Evolutionary conservation across 2,113 vertebrate genomes (phyloP), one percentile per base, ranked within the genome.

Genomic region (Syngnathoides biaculeatus): DNA sequence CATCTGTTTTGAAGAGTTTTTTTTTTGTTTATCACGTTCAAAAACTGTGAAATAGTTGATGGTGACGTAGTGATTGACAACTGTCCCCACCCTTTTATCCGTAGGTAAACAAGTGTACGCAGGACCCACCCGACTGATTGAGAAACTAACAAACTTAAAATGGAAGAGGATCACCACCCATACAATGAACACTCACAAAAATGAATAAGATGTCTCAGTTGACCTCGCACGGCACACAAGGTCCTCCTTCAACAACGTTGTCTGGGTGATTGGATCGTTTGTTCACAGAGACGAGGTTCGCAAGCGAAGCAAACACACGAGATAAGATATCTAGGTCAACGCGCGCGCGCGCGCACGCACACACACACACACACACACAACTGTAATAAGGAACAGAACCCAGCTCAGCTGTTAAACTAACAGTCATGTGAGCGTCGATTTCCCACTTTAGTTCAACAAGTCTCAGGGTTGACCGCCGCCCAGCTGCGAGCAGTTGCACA

Each of bases 71-170:
- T 38, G 59, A 26, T 64, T 55, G 80, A 85, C 83, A 79, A 84
- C 89, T 84, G 72, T 86, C 84, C 78, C 68, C 84, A 80, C 88
- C 87, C 79, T 65, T 45, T 15, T 79, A 83, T 74, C 61, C 63
- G 68, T 57, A 75, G 65, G 65, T 71, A 86, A 86, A 83, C 87
- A 88, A 77, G 85, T 83, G 71, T 48, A 66, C 57, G 83, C 87
- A 87, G 22, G 86, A 90, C 87, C 78, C 72, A 88, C 72, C 84
- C 35, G 86, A 89, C 89, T 85, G 86, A 89, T 90, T 89, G 66
- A 75, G 64, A 43, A 52, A 42, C 57, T 24, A 72, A 81, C 71
- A 74, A 30, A 62, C 45, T 45, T 3, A 39, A 50, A 64, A 65
- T 22, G 50, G 39, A 55, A 24, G 26, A 47, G 42, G 80, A 86